These are phyloP conservation scores for Dioctria rufipes DNA, from an alignment of 2,888 invertebrate species.

Conservation along the genomic window DNA sequence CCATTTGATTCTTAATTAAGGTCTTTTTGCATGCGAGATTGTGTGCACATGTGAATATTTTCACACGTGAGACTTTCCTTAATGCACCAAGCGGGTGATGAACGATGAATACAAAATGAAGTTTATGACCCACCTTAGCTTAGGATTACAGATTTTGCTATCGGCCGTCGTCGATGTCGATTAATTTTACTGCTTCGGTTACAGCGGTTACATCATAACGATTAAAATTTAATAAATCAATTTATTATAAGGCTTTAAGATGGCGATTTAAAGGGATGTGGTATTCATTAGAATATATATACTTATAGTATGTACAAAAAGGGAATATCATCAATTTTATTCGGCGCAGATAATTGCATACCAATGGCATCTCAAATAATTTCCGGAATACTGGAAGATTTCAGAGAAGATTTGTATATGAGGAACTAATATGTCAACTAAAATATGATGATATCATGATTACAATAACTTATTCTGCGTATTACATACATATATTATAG, in stretches of 20 bases:
- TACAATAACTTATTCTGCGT: too few relatives aligned
- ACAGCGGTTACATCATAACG: background rate
- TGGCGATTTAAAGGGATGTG: background rate
- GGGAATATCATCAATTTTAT: too few relatives aligned
- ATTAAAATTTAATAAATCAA: slow-evolving; percentile 21
- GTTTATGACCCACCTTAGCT: slow-evolving; percentile 14
- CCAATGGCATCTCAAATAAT: too few relatives aligned
- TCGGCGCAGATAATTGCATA: too few relatives aligned
- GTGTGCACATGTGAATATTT: slow-evolving; percentile 8
- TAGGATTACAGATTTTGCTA: slow-evolving; percentile 15
- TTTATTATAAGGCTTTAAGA: slow-evolving; percentile 4
- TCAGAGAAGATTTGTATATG: too few relatives aligned
- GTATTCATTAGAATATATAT: too few relatives aligned
- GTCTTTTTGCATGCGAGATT: slow-evolving; percentile 33
- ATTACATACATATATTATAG: too few relatives aligned
- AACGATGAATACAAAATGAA: slow-evolving; percentile 38
- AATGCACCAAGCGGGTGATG: slow-evolving; percentile 34
- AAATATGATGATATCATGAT: too few relatives aligned
- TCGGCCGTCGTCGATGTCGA: background rate
- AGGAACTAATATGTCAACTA: too few relatives aligned
- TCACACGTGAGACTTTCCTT: slow-evolving; percentile 42
- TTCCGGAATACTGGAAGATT: too few relatives aligned
- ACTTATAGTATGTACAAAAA: too few relatives aligned
- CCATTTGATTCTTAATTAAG: slow-evolving; percentile 52
- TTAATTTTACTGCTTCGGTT: slow-evolving; percentile 16